These are phyloP conservation scores for Tipula lateralis DNA, from an alignment of 2,888 invertebrate genomes.

Conservation along the genomic window DNA sequence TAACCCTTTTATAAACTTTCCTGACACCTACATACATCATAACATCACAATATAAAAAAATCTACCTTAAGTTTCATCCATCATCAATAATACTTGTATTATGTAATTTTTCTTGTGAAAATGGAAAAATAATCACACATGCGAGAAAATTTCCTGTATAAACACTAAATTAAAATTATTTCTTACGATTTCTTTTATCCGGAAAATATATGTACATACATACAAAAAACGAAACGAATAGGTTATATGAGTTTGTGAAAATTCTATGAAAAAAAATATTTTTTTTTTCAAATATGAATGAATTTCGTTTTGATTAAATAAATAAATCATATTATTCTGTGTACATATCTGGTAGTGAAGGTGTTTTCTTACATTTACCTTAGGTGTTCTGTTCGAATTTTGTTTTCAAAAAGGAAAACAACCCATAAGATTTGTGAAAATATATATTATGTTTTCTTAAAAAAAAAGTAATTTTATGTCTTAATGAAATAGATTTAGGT, in stretches of 20 bases:
- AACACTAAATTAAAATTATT: neutral
- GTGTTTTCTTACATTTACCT: slow-evolving; percentile 11
- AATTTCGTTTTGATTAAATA: neutral
- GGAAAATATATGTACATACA: neutral
- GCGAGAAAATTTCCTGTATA: neutral
- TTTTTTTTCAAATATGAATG: neutral
- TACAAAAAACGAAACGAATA: neutral
- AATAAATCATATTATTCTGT: neutral
- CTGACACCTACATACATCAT: neutral
- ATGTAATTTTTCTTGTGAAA: slow-evolving; percentile 5
- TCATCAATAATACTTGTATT: slow-evolving; percentile 9
- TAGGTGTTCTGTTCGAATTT: neutral
- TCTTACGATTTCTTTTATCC: slow-evolving; percentile 1
- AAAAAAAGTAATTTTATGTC: neutral
- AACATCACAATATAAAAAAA: neutral
- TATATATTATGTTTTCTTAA: neutral
- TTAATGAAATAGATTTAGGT: neutral
- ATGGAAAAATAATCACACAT: slow-evolving; percentile 24
- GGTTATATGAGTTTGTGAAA: neutral
- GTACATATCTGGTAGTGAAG: neutral
- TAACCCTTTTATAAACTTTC: neutral
- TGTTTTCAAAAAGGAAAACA: slow-evolving; percentile 4
- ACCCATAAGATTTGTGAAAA: neutral
- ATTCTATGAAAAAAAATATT: neutral
- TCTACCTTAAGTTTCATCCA: neutral